Evolutionary conservation across 2,113 vertebrate species (phyloP), one percentile per base, ranked within the genome.

Genomic region (Callithrix jacchus): DNA sequence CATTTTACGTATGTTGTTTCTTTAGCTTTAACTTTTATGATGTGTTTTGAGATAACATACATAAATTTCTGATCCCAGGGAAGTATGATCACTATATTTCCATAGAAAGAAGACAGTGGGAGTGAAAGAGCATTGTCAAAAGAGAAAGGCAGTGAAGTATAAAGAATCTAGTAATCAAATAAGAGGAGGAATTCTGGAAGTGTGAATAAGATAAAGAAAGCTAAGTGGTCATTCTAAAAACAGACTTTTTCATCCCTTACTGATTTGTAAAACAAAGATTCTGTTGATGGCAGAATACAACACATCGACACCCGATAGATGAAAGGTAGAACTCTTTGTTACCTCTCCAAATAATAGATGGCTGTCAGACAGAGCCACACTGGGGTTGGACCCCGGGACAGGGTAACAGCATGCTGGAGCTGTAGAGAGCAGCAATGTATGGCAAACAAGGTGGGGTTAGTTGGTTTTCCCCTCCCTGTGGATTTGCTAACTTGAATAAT

Each of bases 11-110:
- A 27, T 17, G 21, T 83, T n/a, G 76, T 80, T 81, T 94, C 49
- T 89, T 96, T 56, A 45, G 16, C 89, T 94, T 89, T 84, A 61
- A 40, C 16, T 81, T 89, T 61, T 93, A 49, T 54, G 14, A 20
- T 40, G 17, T 52, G 30, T 91, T 95, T 80, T 47, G 45, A 86
- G 79, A 49, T 82, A 49, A 70, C 10, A 76, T 90, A 35, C 14
- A 77, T 11, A 90, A 45, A 85, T 95, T 73, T 25, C 70, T 79
- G 56, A 92, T 20, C 25, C 64, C 21, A 45, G 47, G 9, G 4
- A 79, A 71, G 17, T 47, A 18, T 86, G 52, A 89, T 47, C 10
- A 16, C 40, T 68, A 0, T 12, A 40, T 93, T 93, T 84, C 54
- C 81, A 11, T 37, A 66, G 37, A 83, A 1, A 70, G 17, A 42